Evolutionary conservation across 1,140 invertebrate genomes (phyloP).

Genomic region (Heliothis subflexa): DNA sequence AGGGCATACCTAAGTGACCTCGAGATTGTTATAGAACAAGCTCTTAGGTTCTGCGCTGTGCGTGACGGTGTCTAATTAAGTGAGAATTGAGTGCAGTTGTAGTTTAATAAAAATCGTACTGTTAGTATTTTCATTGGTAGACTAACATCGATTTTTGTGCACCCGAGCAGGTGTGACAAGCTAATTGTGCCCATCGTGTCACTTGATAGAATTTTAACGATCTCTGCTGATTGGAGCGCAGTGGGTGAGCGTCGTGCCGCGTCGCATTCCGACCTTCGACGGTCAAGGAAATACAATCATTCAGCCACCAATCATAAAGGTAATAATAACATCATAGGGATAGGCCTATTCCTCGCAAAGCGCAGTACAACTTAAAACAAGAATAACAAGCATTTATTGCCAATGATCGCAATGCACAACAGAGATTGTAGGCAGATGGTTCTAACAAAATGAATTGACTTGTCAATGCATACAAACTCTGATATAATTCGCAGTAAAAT

Average conservation of each 20-base stretch:
- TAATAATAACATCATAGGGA: constrained; percentile 70
- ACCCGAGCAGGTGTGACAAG: not conserved
- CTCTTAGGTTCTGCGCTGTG: constrained; percentile 53
- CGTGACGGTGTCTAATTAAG: constrained; percentile 57
- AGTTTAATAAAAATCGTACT: constrained; percentile 6
- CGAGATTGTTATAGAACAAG: constrained; percentile 65
- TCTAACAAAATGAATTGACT: not conserved
- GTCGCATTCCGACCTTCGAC: constrained; percentile 73
- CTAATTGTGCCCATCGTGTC: constrained; percentile 45
- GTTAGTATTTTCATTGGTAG: constrained; percentile 9
- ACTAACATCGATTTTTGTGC: constrained; percentile 10
- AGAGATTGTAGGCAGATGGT: constrained; percentile 34
- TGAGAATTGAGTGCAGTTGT: constrained; percentile 28
- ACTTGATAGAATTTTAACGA: constrained; percentile 62
- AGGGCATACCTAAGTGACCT: constrained; percentile 68
- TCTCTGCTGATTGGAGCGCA: constrained; percentile 58
- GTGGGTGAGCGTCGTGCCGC: constrained; percentile 66
- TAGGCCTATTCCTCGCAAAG: constrained; percentile 73
- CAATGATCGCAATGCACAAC: constrained; percentile 67
- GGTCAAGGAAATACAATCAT: constrained; percentile 80
- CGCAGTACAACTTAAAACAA: constrained; percentile 57
- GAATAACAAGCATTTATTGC: constrained; percentile 47
- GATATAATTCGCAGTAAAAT: constrained; percentile 62
- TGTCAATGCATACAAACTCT: constrained; percentile 29
- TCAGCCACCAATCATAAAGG: constrained; percentile 72